phyloP scores from a whole-genome alignment of 1,140 invertebrate species.

The Drosophila neocordata region DNA sequence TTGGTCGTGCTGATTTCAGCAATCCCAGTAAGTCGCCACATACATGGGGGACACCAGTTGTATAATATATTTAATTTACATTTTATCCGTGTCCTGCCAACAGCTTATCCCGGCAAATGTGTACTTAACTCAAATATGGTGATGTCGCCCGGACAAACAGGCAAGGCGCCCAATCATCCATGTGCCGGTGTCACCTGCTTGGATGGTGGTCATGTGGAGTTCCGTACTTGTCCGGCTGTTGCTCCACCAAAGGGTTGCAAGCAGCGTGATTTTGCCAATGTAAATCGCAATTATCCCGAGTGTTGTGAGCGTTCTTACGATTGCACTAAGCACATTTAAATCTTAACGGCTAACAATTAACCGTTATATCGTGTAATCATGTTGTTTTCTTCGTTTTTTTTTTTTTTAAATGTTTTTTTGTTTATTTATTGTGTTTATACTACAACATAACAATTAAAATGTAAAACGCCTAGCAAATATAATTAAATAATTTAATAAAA shows the following conservation, averaged over 20 bases:
- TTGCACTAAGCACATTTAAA: constrained; percentile 62
- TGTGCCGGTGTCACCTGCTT: constrained; percentile 66
- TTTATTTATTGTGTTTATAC: constrained; percentile 74
- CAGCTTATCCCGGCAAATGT: constrained; percentile 74
- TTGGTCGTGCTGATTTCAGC: constrained; percentile 45
- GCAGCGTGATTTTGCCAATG: constrained; percentile 73
- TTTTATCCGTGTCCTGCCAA: background rate
- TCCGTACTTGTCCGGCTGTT: constrained; percentile 58
- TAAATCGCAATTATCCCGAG: constrained; percentile 61
- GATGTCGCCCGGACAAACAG: constrained; percentile 61
- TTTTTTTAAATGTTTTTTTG: constrained; percentile 29
- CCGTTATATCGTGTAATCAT: background rate
- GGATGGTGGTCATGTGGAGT: constrained; percentile 47
- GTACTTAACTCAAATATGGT: constrained; percentile 48
- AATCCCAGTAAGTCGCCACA: constrained; percentile 63
- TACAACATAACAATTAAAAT: constrained; percentile 80
- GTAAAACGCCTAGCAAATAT: constrained; percentile 76
- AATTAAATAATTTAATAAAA: constrained; percentile 81
- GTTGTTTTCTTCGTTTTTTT: background rate
- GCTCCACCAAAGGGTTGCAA: constrained; percentile 75
- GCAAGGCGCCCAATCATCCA: constrained; percentile 65
- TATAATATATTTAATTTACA: too few relatives aligned
- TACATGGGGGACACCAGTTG: background rate
- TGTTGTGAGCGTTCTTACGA: constrained; percentile 75
- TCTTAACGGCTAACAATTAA: background rate